phyloP scores from a whole-genome alignment of 2,113 vertebrate genomes.

The Heterotilapia buettikoferi region DNA sequence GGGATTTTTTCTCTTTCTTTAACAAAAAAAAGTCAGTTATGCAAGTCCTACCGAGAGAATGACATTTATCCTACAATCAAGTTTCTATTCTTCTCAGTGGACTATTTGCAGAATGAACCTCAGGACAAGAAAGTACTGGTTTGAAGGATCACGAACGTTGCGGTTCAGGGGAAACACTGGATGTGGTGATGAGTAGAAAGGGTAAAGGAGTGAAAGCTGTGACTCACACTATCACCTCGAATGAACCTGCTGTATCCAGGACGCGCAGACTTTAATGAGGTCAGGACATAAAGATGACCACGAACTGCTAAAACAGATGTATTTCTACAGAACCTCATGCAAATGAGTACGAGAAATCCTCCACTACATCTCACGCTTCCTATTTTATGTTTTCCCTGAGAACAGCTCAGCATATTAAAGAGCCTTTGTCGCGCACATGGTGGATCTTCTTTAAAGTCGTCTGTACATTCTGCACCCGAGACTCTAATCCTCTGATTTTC shows the following conservation, averaged over 20 bases:
- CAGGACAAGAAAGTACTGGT: not conserved
- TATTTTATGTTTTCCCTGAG: not conserved
- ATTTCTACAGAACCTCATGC: not conserved
- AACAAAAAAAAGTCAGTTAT: not conserved
- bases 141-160: not conserved
- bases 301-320: not conserved
- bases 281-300: not conserved
- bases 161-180: not conserved
- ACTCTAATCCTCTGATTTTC: conserved; percentile 35
- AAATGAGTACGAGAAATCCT: not conserved
- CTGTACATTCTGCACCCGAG: not conserved
- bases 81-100: not conserved
- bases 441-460: conserved; percentile 10
- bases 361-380: not conserved
- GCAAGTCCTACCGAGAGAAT: not conserved
- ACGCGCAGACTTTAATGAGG: not conserved
- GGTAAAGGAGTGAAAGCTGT: not conserved
- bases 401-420: not conserved
- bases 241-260: not conserved
- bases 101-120: not conserved
- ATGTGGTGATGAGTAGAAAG: not conserved
- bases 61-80: not conserved
- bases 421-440: not conserved
- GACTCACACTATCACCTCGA: not conserved
- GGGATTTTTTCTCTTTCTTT: not conserved